Evolutionary conservation across 2,888 invertebrate species (phyloP), one percentile per base, ranked within the genome.

Genomic region (Trachelus troglodyta): DNA sequence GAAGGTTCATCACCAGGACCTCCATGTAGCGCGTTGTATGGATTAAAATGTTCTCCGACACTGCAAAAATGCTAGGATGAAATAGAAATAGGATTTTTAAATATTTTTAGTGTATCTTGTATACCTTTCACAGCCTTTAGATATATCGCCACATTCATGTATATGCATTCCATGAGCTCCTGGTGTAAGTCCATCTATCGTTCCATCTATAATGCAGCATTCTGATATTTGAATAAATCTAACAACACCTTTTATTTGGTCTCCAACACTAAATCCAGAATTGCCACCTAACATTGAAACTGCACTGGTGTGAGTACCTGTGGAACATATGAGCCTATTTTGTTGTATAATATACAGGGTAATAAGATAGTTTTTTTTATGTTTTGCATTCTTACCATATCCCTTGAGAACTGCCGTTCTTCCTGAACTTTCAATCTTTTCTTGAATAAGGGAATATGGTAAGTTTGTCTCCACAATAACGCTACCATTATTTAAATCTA

Each of bases 171-270:
- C 92, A 88, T 95, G 93, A 33, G 81, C 91, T 82, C 96, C 96
- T 56, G 94, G 94, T 0, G 92, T 84, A 73, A 98, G 92, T 0
- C 97, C 97, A 92, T 98, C 97, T 3, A 98, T 92, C 3, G 96
- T 96, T 0, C 98, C 98, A 88, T 98, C 98, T 3, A 97, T 93
- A 0, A 98, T 93, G 76, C 96, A 95, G 0, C 94, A 94, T 0
- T 90, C 84, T 4, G 83, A 31, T 0, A 92, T 91, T 92, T 96
- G 95, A 69, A 95, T 93, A 88, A 98, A 96, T 79, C 98, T 91
- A 11, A 97, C 93, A 30, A 98, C 95, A 0, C 98, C 98, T 86
- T 95, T 92, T 4, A 96, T 92, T 0, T 89, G 80, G 0, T 86
- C 85, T 6, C 92, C 90, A 76, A 93, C 93, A 73, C 91, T 90